A percentile compares a stretch with the other conserved stretches of the same genome.
phyloP scores from a whole-genome alignment of 2,797 vertebrate species.

The Mycteria americana region DNA sequence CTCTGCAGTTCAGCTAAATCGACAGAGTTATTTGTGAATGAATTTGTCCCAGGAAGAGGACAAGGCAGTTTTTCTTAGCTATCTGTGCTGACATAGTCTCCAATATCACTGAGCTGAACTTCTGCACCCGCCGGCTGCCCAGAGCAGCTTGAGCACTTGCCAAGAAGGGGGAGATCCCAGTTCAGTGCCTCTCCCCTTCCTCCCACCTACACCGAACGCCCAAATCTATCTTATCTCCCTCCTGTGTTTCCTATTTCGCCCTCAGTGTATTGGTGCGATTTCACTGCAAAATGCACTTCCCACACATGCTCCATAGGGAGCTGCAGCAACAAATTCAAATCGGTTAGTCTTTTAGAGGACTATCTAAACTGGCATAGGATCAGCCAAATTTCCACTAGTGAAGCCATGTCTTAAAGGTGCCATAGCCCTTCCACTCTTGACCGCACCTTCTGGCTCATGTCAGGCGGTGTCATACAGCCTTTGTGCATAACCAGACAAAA shows the following conservation, averaged over 20 bases:
- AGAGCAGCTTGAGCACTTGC: neutral
- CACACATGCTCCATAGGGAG: neutral
- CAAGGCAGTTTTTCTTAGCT: neutral
- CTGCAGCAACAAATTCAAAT: neutral
- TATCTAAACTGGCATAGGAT: neutral
- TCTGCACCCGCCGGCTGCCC: neutral
- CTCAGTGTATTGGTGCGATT: neutral
- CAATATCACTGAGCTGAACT: neutral
- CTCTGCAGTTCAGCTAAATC: neutral
- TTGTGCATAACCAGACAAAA: neutral
- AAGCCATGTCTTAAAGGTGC: neutral
- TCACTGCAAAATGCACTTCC: neutral
- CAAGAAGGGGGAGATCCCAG: neutral
- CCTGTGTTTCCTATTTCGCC: neutral
- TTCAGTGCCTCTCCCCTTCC: neutral
- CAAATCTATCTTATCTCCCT: neutral
- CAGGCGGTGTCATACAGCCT: neutral
- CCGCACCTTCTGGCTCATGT: neutral
- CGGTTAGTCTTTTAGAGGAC: neutral
- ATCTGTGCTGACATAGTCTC: neutral
- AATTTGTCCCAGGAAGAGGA: neutral
- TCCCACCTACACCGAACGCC: neutral
- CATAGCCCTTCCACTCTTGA: neutral
- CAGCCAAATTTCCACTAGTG: neutral
- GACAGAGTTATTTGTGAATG: neutral